Evolutionary conservation across 37 sponge, comb jelly and placozoan genomes (phyloP).

Genomic region (Chondrilla cf. caribensis): DNA sequence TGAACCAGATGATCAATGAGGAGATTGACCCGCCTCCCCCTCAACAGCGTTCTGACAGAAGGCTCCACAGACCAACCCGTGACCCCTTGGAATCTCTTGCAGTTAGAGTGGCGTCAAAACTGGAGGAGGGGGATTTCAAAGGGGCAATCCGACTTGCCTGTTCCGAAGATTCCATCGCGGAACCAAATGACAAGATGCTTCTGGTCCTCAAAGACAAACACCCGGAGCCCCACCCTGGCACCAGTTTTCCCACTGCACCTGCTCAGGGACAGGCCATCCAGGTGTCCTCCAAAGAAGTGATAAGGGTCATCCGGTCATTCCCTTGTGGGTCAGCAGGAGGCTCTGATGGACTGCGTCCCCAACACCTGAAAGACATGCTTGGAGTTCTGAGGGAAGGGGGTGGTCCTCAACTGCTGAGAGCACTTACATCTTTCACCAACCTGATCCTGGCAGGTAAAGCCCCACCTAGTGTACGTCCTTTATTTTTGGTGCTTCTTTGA

Average conservation of each 20-base stretch:
- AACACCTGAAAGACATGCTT: neutral
- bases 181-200: too few species aligned
- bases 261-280: too few species aligned
- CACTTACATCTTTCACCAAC: neutral
- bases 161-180: too few species aligned
- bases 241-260: too few species aligned
- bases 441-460: neutral
- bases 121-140: too few species aligned
- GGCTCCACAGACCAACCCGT: neutral
- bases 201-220: too few species aligned
- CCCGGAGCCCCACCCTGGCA: too few species aligned
- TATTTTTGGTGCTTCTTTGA: neutral
- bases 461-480: neutral
- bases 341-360: neutral
- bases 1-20: constrained; percentile 15
- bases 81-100: neutral
- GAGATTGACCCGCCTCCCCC: constrained; percentile 4
- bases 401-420: neutral
- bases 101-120: too few species aligned
- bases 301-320: neutral
- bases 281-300: neutral
- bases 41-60: neutral
- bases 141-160: too few species aligned
- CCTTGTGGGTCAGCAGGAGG: neutral
- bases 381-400: neutral